Percentiles rank a stretch among this genome's conserved stretches.
These are phyloP conservation scores for Quadriops clusia DNA, from an alignment of 2,888 invertebrate species.

Conservation along the genomic window DNA sequence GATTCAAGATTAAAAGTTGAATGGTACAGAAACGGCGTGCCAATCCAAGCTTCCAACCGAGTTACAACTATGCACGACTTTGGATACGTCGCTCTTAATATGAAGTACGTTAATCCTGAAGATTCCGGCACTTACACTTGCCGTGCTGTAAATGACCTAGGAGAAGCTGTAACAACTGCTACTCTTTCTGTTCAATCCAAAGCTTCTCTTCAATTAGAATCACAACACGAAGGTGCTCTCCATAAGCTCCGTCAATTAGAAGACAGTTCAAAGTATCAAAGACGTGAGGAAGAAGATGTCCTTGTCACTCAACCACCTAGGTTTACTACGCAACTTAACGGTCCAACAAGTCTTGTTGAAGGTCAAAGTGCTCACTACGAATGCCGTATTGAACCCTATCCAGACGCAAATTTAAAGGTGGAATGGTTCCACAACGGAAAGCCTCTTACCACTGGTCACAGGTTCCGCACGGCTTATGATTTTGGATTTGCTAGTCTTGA, in stretches of 20 bases:
- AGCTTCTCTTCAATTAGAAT: conserved; percentile 75
- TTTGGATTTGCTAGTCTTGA: conserved; percentile 96
- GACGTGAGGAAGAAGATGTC: conserved; percentile 71
- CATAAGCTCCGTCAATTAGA: conserved; percentile 80
- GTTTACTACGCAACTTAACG: conserved; percentile 76
- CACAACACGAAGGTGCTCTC: conserved; percentile 79
- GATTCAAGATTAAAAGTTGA: conserved; percentile 86
- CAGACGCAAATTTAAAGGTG: conserved; percentile 76
- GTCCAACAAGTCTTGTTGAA: conserved; percentile 73
- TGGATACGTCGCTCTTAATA: conserved; percentile 89
- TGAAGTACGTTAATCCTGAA: conserved; percentile 89
- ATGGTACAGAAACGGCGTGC: conserved; percentile 86
- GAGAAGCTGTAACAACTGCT: conserved; percentile 90
- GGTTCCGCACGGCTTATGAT: conserved; percentile 88
- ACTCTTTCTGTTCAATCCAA: conserved; percentile 84
- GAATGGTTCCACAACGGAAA: conserved; percentile 92
- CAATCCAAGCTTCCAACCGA: conserved; percentile 81
- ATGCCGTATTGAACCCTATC: conserved; percentile 86
- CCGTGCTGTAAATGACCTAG: conserved; percentile 81
- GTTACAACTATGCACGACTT: conserved; percentile 94
- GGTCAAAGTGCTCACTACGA: conserved; percentile 88
- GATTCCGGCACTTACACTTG: conserved; percentile 96
- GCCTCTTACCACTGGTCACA: conserved; percentile 75
- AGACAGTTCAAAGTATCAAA: conserved; percentile 65
- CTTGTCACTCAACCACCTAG: conserved; percentile 71